A percentile compares a stretch with the other conserved stretches of the same genome.
phyloP scores from a whole-genome alignment of 2,797 vertebrate species.

The Gadopsis marmoratus region DNA sequence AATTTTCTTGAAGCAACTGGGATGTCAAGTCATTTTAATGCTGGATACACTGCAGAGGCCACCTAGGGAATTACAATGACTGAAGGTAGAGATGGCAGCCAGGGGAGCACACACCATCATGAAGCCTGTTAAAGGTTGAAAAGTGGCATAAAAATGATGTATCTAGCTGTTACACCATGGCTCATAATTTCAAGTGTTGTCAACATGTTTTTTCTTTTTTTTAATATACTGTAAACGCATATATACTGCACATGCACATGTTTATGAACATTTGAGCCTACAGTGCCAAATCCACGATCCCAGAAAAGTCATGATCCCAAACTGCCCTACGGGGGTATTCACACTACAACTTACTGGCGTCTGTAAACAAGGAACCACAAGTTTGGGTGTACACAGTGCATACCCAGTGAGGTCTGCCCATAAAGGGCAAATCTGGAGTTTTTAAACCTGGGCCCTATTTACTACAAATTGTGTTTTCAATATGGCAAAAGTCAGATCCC shows the following conservation, averaged over 20 bases:
- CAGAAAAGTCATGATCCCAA: not conserved
- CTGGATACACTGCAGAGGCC: conserved; percentile 12
- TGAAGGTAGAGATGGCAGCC: conserved; percentile 31
- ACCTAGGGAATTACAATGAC: conserved; percentile 49
- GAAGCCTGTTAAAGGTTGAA: conserved; percentile 43
- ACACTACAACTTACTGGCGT: not conserved
- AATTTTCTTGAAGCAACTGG: conserved; percentile 35
- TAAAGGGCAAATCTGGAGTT: not conserved
- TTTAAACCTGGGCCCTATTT: too few species aligned
- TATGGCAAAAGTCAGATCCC: too few species aligned
- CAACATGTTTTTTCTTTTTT: not conserved
- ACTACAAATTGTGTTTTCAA: too few species aligned
- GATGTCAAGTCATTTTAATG: conserved; percentile 44
- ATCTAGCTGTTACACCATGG: not conserved
- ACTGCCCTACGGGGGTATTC: not conserved
- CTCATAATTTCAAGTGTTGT: conserved; percentile 17
- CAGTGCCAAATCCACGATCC: not conserved
- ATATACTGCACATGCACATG: not conserved
- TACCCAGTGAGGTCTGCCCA: not conserved
- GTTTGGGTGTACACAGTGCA: not conserved
- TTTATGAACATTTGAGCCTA: not conserved
- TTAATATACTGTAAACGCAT: not conserved
- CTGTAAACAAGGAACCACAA: not conserved
- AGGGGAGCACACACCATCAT: conserved; percentile 20
- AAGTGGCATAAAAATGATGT: conserved; percentile 54